A percentile compares a stretch with the other conserved stretches of the same genome.
These are phyloP conservation scores for Dufourea novaeangliae DNA, from an alignment of 1,140 invertebrate genomes.

Conservation along the genomic window DNA sequence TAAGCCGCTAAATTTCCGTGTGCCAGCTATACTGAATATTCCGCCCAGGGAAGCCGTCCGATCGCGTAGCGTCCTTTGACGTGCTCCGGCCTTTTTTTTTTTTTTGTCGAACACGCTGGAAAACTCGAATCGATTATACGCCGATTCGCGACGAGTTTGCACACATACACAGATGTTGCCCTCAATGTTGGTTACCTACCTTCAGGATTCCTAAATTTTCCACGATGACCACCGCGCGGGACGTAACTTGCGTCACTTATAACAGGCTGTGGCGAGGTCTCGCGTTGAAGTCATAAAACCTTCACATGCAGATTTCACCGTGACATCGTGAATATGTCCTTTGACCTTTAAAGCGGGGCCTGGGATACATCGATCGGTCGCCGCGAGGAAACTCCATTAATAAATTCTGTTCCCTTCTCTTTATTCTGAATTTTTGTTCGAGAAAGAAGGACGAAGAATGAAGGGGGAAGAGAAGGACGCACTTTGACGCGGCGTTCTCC, in stretches of 20 bases:
- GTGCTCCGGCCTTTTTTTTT: slow-evolving; percentile 23
- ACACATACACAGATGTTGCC: slow-evolving; percentile 3
- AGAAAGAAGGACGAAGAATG: no score
- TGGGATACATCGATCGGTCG: not conserved
- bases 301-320: not conserved
- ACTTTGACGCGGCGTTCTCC: not conserved
- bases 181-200: not conserved
- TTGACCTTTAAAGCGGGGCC: slow-evolving; percentile 5
- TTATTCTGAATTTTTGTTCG: no score
- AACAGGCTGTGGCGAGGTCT: not conserved
- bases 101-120: slow-evolving; percentile 38
- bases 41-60: slow-evolving; percentile 47
- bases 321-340: not conserved
- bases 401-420: not conserved
- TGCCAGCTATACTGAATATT: slow-evolving; percentile 44
- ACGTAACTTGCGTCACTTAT: slow-evolving; percentile 21
- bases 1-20: slow-evolving; percentile 61
- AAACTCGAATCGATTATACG: slow-evolving; percentile 53
- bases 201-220: slow-evolving; percentile 10
- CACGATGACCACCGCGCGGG: not conserved
- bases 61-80: slow-evolving; percentile 61
- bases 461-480: no score
- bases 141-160: slow-evolving; percentile 11
- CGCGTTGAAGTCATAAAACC: slow-evolving; percentile 12
- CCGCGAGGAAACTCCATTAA: not conserved